Percentiles rank a stretch among this genome's conserved stretches.
Evolutionary conservation across 2,888 invertebrate species (phyloP).

Genomic region (Lysandra bellargus): DNA sequence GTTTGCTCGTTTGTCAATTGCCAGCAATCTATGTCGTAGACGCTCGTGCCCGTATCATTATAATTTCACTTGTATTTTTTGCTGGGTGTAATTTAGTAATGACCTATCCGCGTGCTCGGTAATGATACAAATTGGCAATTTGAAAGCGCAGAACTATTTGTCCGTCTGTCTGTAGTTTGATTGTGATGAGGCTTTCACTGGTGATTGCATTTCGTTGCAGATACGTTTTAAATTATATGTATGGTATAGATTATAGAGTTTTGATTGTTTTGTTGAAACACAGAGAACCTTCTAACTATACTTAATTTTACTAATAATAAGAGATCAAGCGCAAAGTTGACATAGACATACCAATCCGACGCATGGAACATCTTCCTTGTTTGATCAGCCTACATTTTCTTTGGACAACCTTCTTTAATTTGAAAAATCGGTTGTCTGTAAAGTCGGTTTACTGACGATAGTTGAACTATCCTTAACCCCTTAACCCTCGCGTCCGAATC

Average conservation of each 20-base stretch:
- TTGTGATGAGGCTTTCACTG: constrained; percentile 15
- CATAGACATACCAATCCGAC: too few species aligned
- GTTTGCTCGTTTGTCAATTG: neutral
- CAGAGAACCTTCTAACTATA: neutral
- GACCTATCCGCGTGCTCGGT: neutral
- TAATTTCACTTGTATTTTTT: neutral
- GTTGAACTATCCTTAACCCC: too few species aligned
- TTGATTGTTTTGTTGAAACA: neutral
- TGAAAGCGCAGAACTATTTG: neutral
- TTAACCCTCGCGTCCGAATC: too few species aligned
- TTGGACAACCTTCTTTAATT: too few species aligned
- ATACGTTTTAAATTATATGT: neutral
- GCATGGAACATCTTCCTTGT: too few species aligned
- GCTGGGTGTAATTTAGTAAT: neutral
- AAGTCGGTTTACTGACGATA: too few species aligned
- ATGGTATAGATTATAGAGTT: too few species aligned
- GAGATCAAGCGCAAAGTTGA: too few species aligned
- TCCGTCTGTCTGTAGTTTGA: neutral
- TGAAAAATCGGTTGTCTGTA: too few species aligned
- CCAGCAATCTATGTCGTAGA: neutral
- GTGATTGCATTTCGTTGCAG: neutral
- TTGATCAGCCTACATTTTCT: too few species aligned
- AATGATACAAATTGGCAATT: constrained; percentile 10
- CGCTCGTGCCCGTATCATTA: neutral
- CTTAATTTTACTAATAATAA: too few species aligned